phyloP scores from a whole-genome alignment of 2,888 invertebrate species.

The Sphaerophoria taeniata region DNA sequence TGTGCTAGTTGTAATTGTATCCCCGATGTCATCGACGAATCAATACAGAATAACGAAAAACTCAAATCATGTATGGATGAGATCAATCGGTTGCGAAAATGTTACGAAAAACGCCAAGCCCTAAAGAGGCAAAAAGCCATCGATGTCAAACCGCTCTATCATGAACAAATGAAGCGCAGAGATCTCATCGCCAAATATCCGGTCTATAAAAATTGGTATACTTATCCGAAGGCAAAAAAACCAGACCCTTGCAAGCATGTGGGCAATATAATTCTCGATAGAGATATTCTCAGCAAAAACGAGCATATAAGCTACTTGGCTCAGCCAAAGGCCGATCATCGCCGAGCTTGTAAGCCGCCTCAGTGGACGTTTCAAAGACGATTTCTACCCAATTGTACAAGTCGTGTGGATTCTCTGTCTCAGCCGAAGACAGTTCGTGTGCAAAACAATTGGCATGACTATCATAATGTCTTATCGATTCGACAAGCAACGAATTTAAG shows the following conservation, averaged over 20 bases:
- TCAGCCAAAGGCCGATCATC: constrained; percentile 79
- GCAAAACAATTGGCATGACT: constrained; percentile 76
- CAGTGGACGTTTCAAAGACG: constrained; percentile 76
- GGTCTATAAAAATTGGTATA: constrained; percentile 77
- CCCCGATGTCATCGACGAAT: constrained; percentile 72
- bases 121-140: constrained; percentile 58
- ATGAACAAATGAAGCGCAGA: constrained; percentile 73
- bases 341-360: constrained; percentile 69
- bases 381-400: constrained; percentile 79
- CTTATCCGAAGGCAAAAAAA: constrained; percentile 76
- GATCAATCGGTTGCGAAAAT: constrained; percentile 77
- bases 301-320: constrained; percentile 80
- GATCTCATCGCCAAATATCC: constrained; percentile 72
- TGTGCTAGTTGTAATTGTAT: constrained; percentile 75
- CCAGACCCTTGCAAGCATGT: constrained; percentile 79
- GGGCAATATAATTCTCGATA: constrained; percentile 80
- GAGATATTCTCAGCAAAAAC: constrained; percentile 79
- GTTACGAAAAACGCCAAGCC: constrained; percentile 77
- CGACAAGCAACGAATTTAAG: constrained; percentile 77
- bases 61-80: constrained; percentile 78
- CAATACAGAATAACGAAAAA: background rate
- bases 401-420: constrained; percentile 79
- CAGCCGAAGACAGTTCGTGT: constrained; percentile 78
- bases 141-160: constrained; percentile 77
- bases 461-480: constrained; percentile 75